phyloP scores from a whole-genome alignment of 2,888 invertebrate genomes.

The Caenorhabditis sp. region DNA sequence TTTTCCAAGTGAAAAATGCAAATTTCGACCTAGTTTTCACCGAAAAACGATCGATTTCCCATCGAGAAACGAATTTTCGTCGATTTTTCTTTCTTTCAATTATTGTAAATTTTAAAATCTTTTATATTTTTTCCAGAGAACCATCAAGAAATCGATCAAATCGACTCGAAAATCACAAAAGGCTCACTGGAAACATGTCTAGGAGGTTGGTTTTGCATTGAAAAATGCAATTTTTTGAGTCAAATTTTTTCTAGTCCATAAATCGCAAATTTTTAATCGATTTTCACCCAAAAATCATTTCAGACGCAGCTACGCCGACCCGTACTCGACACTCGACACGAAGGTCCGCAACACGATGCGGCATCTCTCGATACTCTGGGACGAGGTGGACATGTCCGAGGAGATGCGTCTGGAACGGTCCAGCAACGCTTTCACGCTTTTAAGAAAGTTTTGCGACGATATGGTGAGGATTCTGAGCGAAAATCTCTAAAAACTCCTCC shows the following conservation, averaged over 20 bases:
- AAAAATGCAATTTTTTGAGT: too few species aligned
- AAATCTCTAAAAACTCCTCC: not conserved
- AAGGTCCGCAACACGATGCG: slow-evolving; percentile 63
- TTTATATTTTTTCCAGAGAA: too few species aligned
- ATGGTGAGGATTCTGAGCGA: slow-evolving; percentile 45
- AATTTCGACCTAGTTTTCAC: not conserved
- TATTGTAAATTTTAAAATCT: too few species aligned
- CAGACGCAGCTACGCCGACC: slow-evolving; percentile 61
- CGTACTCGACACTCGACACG: slow-evolving; percentile 48
- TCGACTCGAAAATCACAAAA: not conserved
- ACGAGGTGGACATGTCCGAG: slow-evolving; percentile 57
- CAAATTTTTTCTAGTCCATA: not conserved
- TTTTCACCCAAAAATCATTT: slow-evolving; percentile 15
- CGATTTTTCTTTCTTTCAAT: too few species aligned
- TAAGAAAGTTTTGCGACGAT: slow-evolving; percentile 54
- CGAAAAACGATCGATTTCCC: too few species aligned
- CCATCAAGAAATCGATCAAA: too few species aligned
- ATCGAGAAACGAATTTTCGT: too few species aligned
- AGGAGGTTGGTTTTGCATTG: slow-evolving; percentile 48
- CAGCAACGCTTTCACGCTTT: slow-evolving; percentile 59
- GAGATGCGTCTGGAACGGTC: slow-evolving; percentile 55
- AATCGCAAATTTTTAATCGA: too few species aligned
- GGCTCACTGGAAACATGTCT: too few species aligned
- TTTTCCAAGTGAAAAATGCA: not conserved
- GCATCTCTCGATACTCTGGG: slow-evolving; percentile 52